A percentile compares a stretch with the other conserved stretches of the same genome.
These are phyloP conservation scores for Mesorhabditis spiculigera DNA, from an alignment of 2,888 invertebrate genomes.

Conservation along the genomic window DNA sequence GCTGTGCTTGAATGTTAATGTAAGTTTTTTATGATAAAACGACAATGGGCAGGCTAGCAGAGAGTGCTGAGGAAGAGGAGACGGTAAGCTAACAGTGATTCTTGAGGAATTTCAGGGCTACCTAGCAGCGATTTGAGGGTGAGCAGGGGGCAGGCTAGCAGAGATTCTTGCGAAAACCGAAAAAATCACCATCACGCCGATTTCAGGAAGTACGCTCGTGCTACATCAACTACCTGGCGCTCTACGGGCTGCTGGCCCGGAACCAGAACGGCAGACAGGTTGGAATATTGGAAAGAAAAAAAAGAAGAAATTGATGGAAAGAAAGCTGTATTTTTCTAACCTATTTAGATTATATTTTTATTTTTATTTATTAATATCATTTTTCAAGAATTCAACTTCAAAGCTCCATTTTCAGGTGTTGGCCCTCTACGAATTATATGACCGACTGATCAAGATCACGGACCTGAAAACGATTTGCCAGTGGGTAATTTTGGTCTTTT, in stretches of 20 bases:
- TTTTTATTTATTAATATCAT: not conserved
- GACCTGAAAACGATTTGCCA: conserved; percentile 1
- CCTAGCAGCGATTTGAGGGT: too few relatives aligned
- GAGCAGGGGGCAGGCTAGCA: too few relatives aligned
- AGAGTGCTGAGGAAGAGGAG: too few relatives aligned
- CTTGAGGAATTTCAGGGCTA: too few relatives aligned
- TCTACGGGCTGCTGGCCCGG: not conserved
- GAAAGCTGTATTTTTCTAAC: too few relatives aligned
- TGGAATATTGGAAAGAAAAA: too few relatives aligned
- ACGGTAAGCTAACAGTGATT: too few relatives aligned
- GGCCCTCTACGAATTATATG: not conserved
- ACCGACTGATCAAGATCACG: not conserved
- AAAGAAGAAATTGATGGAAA: too few relatives aligned
- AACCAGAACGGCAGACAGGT: not conserved
- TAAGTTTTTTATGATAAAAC: not conserved
- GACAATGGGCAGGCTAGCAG: too few relatives aligned
- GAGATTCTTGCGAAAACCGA: too few relatives aligned
- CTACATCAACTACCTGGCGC: not conserved
- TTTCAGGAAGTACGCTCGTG: not conserved
- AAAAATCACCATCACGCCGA: not conserved
- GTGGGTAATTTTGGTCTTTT: not conserved
- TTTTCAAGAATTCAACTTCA: not conserved
- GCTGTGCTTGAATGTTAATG: not conserved
- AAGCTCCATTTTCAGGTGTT: not conserved
- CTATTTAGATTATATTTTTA: too few relatives aligned